A percentile compares a stretch with the other conserved stretches of the same genome.
phyloP scores from a whole-genome alignment of 2,113 vertebrate species.

The Chlorodrepanis virens region DNA sequence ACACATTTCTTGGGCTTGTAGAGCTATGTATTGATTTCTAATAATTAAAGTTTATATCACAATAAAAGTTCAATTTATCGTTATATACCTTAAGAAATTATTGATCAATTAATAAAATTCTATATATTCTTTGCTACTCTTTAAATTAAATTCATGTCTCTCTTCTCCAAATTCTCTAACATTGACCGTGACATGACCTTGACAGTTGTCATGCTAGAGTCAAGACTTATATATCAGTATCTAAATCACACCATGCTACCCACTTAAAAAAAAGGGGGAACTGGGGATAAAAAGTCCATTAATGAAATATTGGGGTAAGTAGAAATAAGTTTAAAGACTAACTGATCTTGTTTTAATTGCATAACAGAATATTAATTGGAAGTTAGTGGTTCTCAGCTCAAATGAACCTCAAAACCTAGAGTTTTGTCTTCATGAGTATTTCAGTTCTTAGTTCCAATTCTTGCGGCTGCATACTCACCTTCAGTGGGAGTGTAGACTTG shows the following conservation, averaged over 20 bases:
- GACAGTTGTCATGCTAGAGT: background rate
- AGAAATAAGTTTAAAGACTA: background rate
- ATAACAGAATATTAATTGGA: background rate
- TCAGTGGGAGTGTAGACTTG: background rate
- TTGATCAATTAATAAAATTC: background rate
- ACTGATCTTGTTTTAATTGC: background rate
- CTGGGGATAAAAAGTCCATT: accelerated
- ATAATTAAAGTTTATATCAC: background rate
- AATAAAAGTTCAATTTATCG: background rate
- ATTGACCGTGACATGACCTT: background rate
- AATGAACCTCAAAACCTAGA: background rate
- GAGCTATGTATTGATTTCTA: background rate
- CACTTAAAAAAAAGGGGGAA: accelerated
- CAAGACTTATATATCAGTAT: background rate
- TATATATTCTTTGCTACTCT: background rate
- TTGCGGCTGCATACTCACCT: background rate
- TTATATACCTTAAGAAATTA: background rate
- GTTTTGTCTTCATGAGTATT: background rate
- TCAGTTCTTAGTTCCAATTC: background rate
- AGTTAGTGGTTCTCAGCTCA: background rate
- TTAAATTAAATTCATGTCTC: background rate
- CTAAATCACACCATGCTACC: background rate
- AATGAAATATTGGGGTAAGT: background rate
- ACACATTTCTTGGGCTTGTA: background rate
- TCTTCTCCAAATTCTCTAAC: background rate